Evolutionary conservation across 2,888 invertebrate species (phyloP).

Genomic region (Eurytoma adleriae): DNA sequence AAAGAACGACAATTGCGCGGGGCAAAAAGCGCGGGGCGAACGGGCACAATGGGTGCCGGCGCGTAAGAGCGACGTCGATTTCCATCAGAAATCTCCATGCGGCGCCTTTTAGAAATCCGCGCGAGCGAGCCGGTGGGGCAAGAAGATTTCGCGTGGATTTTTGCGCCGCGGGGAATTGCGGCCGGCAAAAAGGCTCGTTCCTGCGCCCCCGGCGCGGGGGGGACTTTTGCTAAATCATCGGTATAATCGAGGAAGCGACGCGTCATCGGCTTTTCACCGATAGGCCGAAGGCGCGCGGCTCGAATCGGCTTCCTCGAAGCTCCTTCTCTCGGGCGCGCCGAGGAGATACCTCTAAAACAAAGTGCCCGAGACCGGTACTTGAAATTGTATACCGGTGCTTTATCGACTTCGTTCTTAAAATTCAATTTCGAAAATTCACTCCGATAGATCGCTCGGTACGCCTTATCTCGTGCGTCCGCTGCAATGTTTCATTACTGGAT

Average conservation of each 20-base stretch:
- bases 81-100: not conserved
- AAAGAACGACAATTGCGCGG: too few species aligned
- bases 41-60: too few species aligned
- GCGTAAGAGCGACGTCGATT: too few species aligned
- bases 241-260: constrained; percentile 8
- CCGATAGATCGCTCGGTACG: too few species aligned
- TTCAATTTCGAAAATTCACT: not conserved
- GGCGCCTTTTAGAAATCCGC: constrained; percentile 9
- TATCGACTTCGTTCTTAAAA: not conserved
- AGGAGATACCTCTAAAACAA: constrained; percentile 44
- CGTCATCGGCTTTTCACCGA: constrained; percentile 45
- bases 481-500: too few species aligned
- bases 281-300: constrained; percentile 2
- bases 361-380: not conserved
- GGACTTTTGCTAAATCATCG: constrained; percentile 37
- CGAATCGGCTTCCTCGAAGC: constrained; percentile 9
- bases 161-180: not conserved
- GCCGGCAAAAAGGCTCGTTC: constrained; percentile 20
- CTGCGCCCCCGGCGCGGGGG: constrained; percentile 7
- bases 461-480: too few species aligned
- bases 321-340: not conserved
- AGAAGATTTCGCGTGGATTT: constrained; percentile 15
- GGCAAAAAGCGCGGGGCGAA: too few species aligned
- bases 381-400: not conserved
- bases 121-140: not conserved